These are phyloP conservation scores for Kryptolebias ocellatus DNA, from an alignment of 2,797 vertebrate genomes.

Conservation along the genomic window DNA sequence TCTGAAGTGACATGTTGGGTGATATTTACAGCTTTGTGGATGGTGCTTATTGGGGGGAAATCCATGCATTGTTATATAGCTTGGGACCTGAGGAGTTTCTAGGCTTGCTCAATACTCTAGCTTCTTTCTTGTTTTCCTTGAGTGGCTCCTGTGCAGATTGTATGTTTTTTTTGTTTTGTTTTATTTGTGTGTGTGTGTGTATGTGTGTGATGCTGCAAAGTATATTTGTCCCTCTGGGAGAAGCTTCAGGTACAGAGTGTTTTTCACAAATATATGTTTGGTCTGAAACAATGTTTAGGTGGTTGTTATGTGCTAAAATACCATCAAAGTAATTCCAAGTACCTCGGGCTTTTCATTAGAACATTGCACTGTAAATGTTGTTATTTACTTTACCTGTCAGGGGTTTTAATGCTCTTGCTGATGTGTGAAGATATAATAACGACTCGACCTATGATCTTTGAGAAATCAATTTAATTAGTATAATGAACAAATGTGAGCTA, in stretches of 20 bases:
- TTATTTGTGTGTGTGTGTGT: background rate
- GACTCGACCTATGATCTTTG: constrained; percentile 41
- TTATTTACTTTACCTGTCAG: background rate
- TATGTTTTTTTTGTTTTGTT: background rate
- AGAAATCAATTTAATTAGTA: constrained; percentile 69
- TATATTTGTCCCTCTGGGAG: background rate
- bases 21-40: background rate
- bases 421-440: constrained; percentile 17
- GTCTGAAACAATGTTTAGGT: background rate
- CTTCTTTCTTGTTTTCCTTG: background rate
- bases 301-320: background rate
- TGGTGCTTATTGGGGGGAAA: too few species aligned
- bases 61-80: too few species aligned
- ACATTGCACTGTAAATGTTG: background rate
- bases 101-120: background rate
- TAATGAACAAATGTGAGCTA: constrained; percentile 68
- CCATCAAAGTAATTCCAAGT: background rate
- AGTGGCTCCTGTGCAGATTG: background rate
- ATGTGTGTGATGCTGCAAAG: background rate
- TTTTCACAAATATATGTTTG: background rate
- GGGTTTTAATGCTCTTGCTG: constrained; percentile 2
- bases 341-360: background rate
- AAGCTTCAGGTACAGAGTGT: background rate
- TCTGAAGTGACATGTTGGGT: background rate
- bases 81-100: background rate